Conservation (phyloP, 2,797 vertebrate genomes). For the Sebastes cheni region DNA sequence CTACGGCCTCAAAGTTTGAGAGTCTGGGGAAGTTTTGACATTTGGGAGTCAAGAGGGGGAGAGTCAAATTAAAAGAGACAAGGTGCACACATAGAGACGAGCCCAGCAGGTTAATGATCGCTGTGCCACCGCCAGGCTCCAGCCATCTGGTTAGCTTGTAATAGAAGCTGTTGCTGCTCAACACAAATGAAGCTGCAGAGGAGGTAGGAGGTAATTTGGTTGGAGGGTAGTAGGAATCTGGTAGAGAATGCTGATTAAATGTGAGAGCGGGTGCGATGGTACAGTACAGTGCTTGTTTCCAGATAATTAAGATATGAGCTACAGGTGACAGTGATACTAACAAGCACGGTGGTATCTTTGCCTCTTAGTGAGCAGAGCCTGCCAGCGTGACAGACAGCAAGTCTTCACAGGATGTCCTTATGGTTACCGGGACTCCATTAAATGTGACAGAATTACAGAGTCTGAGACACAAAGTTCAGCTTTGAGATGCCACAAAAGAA, state of each 20-base stretch:
- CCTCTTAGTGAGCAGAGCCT: neutral
- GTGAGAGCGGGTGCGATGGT: neutral
- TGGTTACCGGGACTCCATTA: neutral
- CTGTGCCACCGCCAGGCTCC: conserved; percentile 18
- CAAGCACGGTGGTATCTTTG: neutral
- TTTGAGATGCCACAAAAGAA: neutral
- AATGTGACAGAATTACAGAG: neutral
- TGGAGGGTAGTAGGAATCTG: conserved; percentile 6
- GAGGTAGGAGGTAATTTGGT: conserved; percentile 12
- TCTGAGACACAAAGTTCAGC: neutral
- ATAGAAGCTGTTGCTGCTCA: conserved; percentile 35
- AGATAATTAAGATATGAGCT: conserved; percentile 48
- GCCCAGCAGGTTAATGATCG: conserved; percentile 56
- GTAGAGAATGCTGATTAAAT: conserved; percentile 23
- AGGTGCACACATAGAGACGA: conserved; percentile 23
- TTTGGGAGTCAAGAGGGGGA: conserved; percentile 13
- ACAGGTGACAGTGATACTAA: conserved; percentile 45
- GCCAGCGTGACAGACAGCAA: conserved; percentile 4
- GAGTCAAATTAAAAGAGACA: conserved; percentile 45
- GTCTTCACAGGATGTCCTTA: conserved; percentile 18
- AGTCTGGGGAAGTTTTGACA: conserved; percentile 43
- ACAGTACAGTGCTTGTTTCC: neutral
- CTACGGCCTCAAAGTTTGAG: neutral
- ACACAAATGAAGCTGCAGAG: conserved; percentile 7
- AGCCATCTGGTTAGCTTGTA: conserved; percentile 55